phyloP scores from a whole-genome alignment of 2,113 vertebrate genomes.

The Cyprinodon brontotheroides region DNA sequence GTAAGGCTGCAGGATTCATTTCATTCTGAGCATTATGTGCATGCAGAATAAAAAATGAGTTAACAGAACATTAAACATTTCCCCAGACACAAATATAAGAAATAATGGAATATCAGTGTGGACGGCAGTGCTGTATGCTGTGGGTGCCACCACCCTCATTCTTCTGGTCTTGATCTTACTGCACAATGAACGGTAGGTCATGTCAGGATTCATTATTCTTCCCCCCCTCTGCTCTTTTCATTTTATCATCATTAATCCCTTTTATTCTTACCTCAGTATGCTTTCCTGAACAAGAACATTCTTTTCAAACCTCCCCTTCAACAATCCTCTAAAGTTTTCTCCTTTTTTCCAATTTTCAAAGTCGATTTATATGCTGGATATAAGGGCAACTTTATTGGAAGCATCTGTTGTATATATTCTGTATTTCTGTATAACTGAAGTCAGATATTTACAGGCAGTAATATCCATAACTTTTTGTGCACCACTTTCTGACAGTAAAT shows the following conservation, averaged over 20 bases:
- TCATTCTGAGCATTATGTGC: neutral
- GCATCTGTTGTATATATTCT: neutral
- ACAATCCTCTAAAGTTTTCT: neutral
- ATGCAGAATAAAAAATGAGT: neutral
- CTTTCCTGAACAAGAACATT: neutral
- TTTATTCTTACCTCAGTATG: neutral
- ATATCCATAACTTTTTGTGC: neutral
- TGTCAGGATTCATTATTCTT: neutral
- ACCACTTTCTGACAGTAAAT: neutral
- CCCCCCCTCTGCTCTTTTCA: neutral
- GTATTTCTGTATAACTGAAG: neutral
- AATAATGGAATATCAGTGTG: conserved; percentile 1
- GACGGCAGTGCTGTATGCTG: conserved; percentile 32
- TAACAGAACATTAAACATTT: neutral
- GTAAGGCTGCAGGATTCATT: conserved; percentile 19
- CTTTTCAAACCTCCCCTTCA: neutral
- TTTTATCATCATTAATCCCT: neutral
- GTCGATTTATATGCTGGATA: neutral
- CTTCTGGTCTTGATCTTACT: conserved; percentile 48
- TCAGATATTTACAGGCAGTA: neutral
- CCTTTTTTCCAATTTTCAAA: neutral
- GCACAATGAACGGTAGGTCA: conserved; percentile 66
- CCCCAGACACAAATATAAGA: neutral
- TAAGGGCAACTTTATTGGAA: neutral
- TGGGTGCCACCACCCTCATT: conserved; percentile 34